Percentiles rank a stretch among this genome's conserved stretches.
These are phyloP conservation scores for Euleptes europaea DNA, from an alignment of 2,113 vertebrate species.

Conservation along the genomic window DNA sequence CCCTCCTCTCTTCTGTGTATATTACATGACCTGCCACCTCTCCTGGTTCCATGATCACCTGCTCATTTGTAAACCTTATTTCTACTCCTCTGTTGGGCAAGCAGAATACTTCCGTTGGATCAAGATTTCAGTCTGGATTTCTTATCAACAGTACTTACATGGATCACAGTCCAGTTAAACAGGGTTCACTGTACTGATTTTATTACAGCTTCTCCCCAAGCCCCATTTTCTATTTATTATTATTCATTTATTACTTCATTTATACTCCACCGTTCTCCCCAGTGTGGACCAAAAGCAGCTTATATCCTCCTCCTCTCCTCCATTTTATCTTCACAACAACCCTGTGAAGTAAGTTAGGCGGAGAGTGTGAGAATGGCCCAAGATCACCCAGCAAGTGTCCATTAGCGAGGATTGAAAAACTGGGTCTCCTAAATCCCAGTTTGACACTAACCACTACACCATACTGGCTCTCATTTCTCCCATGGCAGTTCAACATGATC, in stretches of 20 bases:
- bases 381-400: no score
- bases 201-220: neutral
- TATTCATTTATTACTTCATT: no score
- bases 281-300: no score
- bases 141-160: neutral
- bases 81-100: neutral
- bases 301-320: no score
- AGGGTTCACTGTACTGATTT: neutral
- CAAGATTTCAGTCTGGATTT: neutral
- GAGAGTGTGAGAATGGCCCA: no score
- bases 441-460: no score
- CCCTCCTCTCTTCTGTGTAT: neutral
- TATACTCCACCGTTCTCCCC: no score
- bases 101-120: neutral
- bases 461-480: neutral
- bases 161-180: neutral
- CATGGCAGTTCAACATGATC: neutral
- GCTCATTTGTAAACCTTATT: neutral
- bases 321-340: no score
- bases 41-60: neutral
- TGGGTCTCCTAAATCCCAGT: no score
- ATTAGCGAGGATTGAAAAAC: no score
- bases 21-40: neutral
- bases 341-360: no score
- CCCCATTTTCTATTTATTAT: neutral